Conservation (phyloP, 2,888 invertebrate species). For the Encarsia formosa region DNA sequence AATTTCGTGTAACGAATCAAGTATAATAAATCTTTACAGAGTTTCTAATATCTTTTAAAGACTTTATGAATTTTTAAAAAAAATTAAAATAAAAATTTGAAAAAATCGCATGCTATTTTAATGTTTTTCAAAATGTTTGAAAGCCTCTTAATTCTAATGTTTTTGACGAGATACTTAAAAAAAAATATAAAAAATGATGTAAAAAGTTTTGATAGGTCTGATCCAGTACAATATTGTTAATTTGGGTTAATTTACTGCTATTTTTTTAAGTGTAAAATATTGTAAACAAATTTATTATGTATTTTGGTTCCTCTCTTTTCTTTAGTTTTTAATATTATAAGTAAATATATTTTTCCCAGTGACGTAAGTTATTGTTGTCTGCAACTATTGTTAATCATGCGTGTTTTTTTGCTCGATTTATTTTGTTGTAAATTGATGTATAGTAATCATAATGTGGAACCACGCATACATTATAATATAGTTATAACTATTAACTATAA, state of each 20-base stretch:
- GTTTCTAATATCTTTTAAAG: no score
- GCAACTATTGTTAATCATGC: constrained; percentile 8
- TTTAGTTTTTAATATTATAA: background rate
- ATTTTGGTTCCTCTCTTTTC: background rate
- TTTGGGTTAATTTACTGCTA: no score
- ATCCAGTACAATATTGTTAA: constrained; percentile 11
- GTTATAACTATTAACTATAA: constrained; percentile 13
- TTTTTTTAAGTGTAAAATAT: background rate
- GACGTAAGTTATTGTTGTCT: constrained; percentile 17
- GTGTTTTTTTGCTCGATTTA: constrained; percentile 16
- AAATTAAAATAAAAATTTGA: no score
- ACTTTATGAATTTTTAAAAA: no score
- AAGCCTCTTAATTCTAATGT: no score
- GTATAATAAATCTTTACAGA: no score
- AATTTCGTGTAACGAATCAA: background rate
- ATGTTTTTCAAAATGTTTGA: constrained; percentile 7
- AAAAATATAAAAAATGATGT: no score
- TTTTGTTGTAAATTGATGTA: constrained; percentile 25
- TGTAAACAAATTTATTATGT: background rate
- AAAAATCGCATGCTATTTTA: constrained; percentile 5
- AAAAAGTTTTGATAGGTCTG: constrained; percentile 13
- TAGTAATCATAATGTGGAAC: constrained; percentile 20
- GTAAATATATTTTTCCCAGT: constrained; percentile 11
- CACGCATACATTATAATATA: constrained; percentile 17
- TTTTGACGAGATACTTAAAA: no score